Evolutionary conservation across 2,888 invertebrate genomes (phyloP), one percentile per base, ranked within the genome.

Genomic region (Emesis castigata): DNA sequence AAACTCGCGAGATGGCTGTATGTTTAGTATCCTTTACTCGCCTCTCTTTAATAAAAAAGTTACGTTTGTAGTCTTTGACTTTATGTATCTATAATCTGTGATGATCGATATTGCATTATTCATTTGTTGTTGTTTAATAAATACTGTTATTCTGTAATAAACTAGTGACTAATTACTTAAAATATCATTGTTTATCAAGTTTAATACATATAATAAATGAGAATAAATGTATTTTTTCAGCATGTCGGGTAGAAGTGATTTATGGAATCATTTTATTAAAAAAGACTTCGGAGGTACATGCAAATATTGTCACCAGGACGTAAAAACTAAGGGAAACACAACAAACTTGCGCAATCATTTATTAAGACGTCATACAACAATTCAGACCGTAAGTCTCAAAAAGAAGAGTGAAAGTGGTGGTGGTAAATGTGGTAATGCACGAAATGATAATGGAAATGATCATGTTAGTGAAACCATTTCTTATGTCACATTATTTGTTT

Each of bases 291-390:
- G 75, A 73, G 82, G 80, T 65, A 70, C 29, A 82, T 85, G 82
- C 73, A 83, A 83, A 82, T 82, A 82, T 82, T 82, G 78, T 81
- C 78, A 80, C 77, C 69, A 71, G 68, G 78, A 81, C 53, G 79
- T 84, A 77, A 82, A 83, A 82, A 81, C 85, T 77, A 82, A 81
- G 65, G 81, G 85, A 75, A 83, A 85, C 80, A 85, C 80, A 83
- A 82, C 85, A 75, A 85, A 86, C 77, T 81, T 86, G 81, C 84
- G 83, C 18, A 83, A 84, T 82, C 84, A 84, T 78, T 86, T 84
- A 79, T 77, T 83, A 81, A 83, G 83, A 83, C 81, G 81, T 44
- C 85, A 81, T 77, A 82, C 83, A 80, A 82, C 75, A 69, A 84
- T 84, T 81, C 26, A 82, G 66, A 81, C 78, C 39, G 81, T 79